Conservation (phyloP, 1,140 invertebrate species). For the Drosophila tropicalis region DNA sequence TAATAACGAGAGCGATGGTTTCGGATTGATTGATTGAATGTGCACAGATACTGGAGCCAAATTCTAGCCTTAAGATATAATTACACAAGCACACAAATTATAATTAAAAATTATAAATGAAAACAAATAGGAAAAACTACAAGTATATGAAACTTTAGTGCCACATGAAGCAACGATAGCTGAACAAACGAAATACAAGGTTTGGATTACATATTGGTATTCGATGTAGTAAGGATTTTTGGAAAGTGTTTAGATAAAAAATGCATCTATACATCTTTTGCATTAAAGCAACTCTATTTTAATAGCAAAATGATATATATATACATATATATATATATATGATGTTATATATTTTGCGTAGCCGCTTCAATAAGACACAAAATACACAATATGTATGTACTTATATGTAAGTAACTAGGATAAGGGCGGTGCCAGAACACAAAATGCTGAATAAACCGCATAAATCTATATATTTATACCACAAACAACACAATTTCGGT, state of each 20-base stretch:
- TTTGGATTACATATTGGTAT: constrained; percentile 34
- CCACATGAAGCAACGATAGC: constrained; percentile 71
- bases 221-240: neutral
- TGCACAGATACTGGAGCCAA: constrained; percentile 30
- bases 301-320: constrained; percentile 51
- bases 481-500: constrained; percentile 20
- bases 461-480: constrained; percentile 39
- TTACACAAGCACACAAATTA: constrained; percentile 44
- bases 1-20: constrained; percentile 43
- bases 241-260: constrained; percentile 39
- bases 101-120: constrained; percentile 26
- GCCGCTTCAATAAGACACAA: constrained; percentile 70
- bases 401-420: neutral
- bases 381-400: constrained; percentile 17
- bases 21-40: constrained; percentile 34
- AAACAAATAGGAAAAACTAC: constrained; percentile 17
- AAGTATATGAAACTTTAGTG: constrained; percentile 66
- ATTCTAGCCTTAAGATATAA: constrained; percentile 61
- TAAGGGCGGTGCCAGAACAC: constrained; percentile 25
- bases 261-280: neutral
- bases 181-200: constrained; percentile 70
- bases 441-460: constrained; percentile 28
- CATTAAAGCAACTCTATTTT: constrained; percentile 37
- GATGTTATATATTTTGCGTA: constrained; percentile 59
- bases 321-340: constrained; percentile 17